Conservation (phyloP, 2,888 invertebrate species). For the Torymus auratus region DNA sequence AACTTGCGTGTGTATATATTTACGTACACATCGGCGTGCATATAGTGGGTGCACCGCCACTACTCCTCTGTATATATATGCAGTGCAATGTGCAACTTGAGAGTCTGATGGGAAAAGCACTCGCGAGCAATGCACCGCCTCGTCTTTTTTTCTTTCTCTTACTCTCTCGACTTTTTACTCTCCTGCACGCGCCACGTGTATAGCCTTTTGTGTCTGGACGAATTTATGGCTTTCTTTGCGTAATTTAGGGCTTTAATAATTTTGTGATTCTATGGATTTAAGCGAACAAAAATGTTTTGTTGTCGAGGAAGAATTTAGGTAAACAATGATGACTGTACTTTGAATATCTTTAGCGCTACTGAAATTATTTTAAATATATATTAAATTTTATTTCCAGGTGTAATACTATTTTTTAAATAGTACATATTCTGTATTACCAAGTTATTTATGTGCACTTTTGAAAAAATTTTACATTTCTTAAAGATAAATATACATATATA, state of each 20-base stretch:
- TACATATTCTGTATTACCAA: no score
- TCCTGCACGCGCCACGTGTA: no score
- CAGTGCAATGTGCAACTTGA: constrained; percentile 24
- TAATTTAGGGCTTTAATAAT: constrained; percentile 39
- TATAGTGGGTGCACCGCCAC: neutral
- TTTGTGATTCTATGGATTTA: constrained; percentile 29
- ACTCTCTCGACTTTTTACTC: neutral
- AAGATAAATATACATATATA: no score
- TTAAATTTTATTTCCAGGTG: no score
- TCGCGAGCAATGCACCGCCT: neutral
- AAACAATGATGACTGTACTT: no score
- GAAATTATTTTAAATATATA: no score
- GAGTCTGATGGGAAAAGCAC: constrained; percentile 38
- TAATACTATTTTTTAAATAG: no score
- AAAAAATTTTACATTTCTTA: no score
- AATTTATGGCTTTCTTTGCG: constrained; percentile 40
- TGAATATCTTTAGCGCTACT: no score
- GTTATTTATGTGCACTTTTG: no score
- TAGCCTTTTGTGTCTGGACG: neutral
- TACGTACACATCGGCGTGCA: constrained; percentile 5
- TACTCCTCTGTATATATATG: neutral
- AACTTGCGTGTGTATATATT: neutral
- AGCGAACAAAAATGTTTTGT: neutral
- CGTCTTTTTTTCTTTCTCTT: neutral
- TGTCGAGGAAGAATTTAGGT: no score